Base-by-base conservation (phyloP, 2,113 vertebrate species). In the Cavia aperea region DNA sequence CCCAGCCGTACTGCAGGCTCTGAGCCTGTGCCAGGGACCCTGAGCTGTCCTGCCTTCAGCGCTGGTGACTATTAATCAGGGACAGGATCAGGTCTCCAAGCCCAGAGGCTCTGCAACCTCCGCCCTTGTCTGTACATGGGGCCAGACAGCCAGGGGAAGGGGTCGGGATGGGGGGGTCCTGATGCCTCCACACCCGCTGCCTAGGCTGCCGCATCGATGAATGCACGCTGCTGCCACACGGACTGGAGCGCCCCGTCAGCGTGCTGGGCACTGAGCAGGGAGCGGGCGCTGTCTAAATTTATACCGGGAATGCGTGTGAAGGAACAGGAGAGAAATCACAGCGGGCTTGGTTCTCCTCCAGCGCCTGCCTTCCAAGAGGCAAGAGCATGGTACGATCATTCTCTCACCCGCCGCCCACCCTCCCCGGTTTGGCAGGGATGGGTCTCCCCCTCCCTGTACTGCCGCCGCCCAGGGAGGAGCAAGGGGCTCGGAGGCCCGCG, bases 361-460 rank as follows among this genome's bases (percentile, higher is more conserved):
- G 95, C 78, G 89, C 94, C 95, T 96, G 94, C 93, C 88, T 96
- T 96, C 96, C 96, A 96, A 97, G 96, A 96, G 96, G 95, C 95
- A 96, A 49, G 72, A 94, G 91, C 78, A 39, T 63, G 95, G 90
- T 73, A 90, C 93, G 95, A 96, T 91, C 95, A 96, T 95, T 94
- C 94, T 96, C 93, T 95, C 91, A 95, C 81, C 95, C 90, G 36
- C 95, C 95, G 75, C 95, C 94, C 92, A 90, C 92, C 92, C 92
- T 84, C 16, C 63, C 79, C 29, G 88, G 95, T 58, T 94, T 94
- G 94, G 95, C 96, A 96, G 70, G 63, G 1, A 5, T 23, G 0
- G 36, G 29, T 36, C 86, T 63, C 62, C 84, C 89, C 84, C 58
- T 81, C 18, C 56, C 56, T 54, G 51, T 4, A 18, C 56, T 16